A percentile compares a stretch with the other conserved stretches of the same genome.
phyloP scores from a whole-genome alignment of 2,113 vertebrate genomes.

The Eclectus roratus region DNA sequence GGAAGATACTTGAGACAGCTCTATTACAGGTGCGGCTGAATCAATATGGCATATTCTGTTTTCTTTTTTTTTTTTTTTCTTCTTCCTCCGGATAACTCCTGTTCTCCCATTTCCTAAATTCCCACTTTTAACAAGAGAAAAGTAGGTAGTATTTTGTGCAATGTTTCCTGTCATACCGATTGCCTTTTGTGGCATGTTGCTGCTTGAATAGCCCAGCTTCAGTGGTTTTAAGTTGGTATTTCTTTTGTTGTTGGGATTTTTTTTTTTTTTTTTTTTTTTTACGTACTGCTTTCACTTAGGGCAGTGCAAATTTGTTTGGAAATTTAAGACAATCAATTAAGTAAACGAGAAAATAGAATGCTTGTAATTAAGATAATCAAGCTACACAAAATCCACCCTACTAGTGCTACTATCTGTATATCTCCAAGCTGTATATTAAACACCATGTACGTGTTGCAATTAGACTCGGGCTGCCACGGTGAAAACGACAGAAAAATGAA shows the following conservation, averaged over 20 bases:
- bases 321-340: constrained; percentile 78
- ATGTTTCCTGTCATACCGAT: constrained; percentile 4
- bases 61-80: background rate
- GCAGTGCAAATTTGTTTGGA: constrained; percentile 52
- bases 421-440: constrained; percentile 76
- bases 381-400: constrained; percentile 63
- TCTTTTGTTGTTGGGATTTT: background rate
- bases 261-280: background rate
- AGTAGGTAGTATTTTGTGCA: constrained; percentile 13
- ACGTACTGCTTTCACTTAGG: constrained; percentile 51
- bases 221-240: background rate
- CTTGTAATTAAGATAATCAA: constrained; percentile 78
- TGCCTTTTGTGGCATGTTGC: background rate
- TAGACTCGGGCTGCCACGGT: constrained; percentile 53
- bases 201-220: constrained; percentile 25
- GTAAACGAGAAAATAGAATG: constrained; percentile 76
- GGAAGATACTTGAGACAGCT: background rate
- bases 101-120: constrained; percentile 36
- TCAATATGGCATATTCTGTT: constrained; percentile 48
- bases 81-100: background rate
- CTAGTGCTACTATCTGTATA: constrained; percentile 62
- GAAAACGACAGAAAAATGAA: constrained; percentile 14
- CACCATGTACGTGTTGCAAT: constrained; percentile 69
- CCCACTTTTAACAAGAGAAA: constrained; percentile 51
- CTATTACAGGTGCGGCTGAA: constrained; percentile 40